These are phyloP conservation scores for Haliclona indistincta DNA, from an alignment of 37 sponge, comb jelly and placozoan species.

Conservation along the genomic window DNA sequence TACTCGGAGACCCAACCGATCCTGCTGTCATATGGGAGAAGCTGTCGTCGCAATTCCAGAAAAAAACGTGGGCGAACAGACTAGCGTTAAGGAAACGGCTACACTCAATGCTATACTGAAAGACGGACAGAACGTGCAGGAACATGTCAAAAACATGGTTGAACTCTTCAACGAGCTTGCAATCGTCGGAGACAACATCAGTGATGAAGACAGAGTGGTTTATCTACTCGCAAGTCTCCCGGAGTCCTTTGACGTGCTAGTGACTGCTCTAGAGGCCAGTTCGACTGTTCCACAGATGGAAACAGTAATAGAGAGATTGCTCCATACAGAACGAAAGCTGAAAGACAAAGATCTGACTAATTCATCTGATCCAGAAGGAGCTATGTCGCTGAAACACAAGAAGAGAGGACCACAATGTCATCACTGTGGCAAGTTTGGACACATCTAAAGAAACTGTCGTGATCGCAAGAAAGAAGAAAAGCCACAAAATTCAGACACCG, in stretches of 20 bases:
- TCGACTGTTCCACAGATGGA: conserved; percentile 48
- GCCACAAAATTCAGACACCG: too few relatives aligned
- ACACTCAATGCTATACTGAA: conserved; percentile 30
- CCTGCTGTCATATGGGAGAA: conserved; percentile 32
- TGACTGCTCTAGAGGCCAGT: conserved; percentile 60
- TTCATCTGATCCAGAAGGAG: conserved; percentile 5
- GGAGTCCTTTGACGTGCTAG: conserved; percentile 43
- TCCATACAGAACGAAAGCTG: conserved; percentile 35
- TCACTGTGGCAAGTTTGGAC: conserved; percentile 25
- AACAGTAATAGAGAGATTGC: conserved; percentile 41
- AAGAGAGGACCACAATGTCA: conserved; percentile 32
- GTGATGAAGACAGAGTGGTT: conserved; percentile 41
- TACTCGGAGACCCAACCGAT: conserved; percentile 45
- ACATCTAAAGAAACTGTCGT: conserved; percentile 30
- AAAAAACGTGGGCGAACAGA: conserved; percentile 52
- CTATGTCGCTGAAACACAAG: conserved; percentile 4
- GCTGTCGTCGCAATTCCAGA: conserved; percentile 32
- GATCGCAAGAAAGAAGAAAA: too few relatives aligned
- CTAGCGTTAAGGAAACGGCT: conserved; percentile 31
- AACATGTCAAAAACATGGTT: conserved; percentile 45
- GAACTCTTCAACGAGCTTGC: conserved; percentile 44
- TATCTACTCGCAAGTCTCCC: conserved; percentile 49
- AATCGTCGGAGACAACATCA: conserved; percentile 25
- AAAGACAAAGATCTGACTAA: conserved; percentile 21
- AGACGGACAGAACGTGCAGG: conserved; percentile 36